Evolutionary conservation across 1,140 invertebrate species (phyloP), one percentile per base, ranked within the genome.

Genomic region (Drosophila lacteicornis): DNA sequence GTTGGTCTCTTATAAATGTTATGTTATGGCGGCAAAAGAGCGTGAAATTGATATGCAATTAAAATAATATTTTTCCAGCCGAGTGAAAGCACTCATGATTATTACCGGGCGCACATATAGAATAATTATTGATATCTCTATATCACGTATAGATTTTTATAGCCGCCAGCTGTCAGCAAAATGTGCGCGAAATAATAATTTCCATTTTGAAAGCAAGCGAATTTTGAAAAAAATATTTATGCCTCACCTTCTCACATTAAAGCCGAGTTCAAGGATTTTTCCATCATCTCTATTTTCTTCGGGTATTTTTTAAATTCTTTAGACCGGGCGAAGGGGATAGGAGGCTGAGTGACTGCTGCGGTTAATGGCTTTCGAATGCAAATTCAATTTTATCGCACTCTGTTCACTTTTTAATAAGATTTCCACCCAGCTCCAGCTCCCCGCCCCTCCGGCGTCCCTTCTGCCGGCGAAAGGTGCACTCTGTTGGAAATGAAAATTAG

Each of bases 341-440:
- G 60, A 62, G 62, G 69, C 68, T 22, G 58, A 81, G 81, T 78
- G 86, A 92, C 91, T 92, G 91, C 91, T 92, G 91, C 79, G 87
- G 80, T 92, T 92, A 92, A 92, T 92, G 91, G 92, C 83, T 92
- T 92, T 92, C 79, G 84, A 91, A 92, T 92, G 91, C 91, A 92
- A 92, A 92, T 92, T 91, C 88, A 92, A 92, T 92, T 92, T 92
- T 92, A 92, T 92, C 91, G 91, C 87, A 92, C 91, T 73, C 70
- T 92, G 91, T 92, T 92, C 87, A 86, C 76, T 86, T 92, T 92
- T 92, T 92, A 92, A 92, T 92, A 92, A 92, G 91, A 92, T 80
- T 88, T 92, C 71, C 60, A 67, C 60, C 62, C 70, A 46, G 53
- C 79, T 50, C 57, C 22, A 1, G 9, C 43, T 19, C 25, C 12